Evolutionary conservation across 2,113 vertebrate species (phyloP).

Genomic region (Malaclemys terrapin): DNA sequence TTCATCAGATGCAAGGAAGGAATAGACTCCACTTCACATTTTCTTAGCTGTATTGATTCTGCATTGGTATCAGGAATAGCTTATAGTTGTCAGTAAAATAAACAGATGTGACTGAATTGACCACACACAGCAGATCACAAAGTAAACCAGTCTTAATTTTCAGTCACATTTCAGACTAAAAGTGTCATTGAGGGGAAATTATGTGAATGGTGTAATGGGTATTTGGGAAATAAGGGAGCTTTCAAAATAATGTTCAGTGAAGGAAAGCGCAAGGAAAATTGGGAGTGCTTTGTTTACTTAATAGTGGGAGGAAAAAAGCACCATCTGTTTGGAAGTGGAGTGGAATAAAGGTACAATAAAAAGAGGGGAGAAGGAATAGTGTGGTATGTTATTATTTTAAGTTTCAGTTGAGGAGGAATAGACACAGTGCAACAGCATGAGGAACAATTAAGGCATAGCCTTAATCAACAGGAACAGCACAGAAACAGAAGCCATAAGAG

Average conservation of each 20-base stretch:
- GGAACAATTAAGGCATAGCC: neutral
- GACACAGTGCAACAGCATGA: neutral
- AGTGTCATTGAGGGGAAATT: neutral
- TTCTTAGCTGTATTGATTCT: neutral
- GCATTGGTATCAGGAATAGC: neutral
- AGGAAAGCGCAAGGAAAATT: neutral
- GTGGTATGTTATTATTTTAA: neutral
- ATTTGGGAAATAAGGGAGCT: neutral
- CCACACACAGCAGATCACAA: neutral
- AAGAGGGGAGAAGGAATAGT: neutral
- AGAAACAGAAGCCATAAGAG: rapidly evolving
- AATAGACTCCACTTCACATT: neutral
- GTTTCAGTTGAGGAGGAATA: neutral
- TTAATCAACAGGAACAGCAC: rapidly evolving
- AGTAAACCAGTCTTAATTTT: slow-evolving; percentile 17
- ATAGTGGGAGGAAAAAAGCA: neutral
- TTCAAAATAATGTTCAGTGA: neutral
- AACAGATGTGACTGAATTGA: neutral
- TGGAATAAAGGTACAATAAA: neutral
- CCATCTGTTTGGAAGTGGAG: neutral
- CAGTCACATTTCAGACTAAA: slow-evolving; percentile 26
- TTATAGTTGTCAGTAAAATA: slow-evolving; percentile 8
- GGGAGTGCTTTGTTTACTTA: neutral
- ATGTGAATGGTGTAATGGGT: neutral
- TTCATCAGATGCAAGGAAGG: neutral